phyloP scores from a whole-genome alignment of 2,797 vertebrate genomes.

The Falco rusticolus region DNA sequence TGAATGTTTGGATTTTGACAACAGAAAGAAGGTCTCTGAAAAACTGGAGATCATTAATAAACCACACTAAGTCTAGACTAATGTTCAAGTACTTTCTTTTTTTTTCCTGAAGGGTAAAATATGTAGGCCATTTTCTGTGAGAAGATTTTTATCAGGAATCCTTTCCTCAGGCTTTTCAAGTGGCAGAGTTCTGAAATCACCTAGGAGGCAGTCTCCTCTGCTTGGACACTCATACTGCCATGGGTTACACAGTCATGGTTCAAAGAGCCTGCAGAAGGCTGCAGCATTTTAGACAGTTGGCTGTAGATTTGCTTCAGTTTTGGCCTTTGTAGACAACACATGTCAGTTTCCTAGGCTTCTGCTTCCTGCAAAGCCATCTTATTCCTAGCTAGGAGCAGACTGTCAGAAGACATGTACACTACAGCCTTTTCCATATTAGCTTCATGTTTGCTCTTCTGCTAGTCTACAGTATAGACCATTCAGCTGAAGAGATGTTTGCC shows the following conservation, averaged over 20 bases:
- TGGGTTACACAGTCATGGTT: accelerated
- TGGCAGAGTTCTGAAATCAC: neutral
- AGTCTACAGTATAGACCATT: neutral
- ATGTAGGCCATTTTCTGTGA: neutral
- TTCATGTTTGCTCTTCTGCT: neutral
- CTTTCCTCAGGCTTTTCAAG: neutral
- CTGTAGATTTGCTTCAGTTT: neutral
- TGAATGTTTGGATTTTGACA: neutral
- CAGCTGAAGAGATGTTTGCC: neutral
- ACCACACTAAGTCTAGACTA: neutral
- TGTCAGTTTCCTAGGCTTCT: neutral
- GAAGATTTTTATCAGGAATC: neutral
- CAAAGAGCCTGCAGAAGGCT: neutral
- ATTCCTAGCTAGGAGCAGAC: neutral
- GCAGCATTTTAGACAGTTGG: neutral
- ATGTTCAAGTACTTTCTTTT: neutral
- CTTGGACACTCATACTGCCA: neutral
- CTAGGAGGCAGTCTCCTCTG: neutral
- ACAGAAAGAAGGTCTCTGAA: neutral
- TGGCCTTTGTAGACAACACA: neutral
- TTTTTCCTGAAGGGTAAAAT: neutral
- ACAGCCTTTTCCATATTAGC: neutral
- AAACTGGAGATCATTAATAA: neutral
- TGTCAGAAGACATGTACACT: neutral
- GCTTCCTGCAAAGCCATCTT: neutral